Base-by-base conservation (phyloP, 2,797 vertebrate species). In the Cirrhinus mrigala region DNA sequence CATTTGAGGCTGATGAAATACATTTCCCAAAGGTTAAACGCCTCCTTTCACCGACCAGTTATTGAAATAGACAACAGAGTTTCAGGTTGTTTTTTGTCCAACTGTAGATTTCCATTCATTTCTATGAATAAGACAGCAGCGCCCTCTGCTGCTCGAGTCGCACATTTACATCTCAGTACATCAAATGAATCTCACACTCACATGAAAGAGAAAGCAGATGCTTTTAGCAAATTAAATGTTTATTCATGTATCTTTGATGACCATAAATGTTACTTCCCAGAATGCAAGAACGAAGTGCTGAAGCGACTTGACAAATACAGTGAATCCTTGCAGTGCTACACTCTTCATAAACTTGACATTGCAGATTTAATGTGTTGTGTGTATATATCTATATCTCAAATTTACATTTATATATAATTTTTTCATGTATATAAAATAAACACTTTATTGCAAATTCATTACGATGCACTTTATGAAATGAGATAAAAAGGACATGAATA, bases 201-300 rank as follows among this genome's bases (percentile, higher is more conserved):
- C 40, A 84, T 68, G 18, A 84, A 11, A 48, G 14, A 18, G 27
- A 20, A 29, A 37, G 1, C 74, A 11, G 18, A 29, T 12, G 29
- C 16, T 50, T 78, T 83, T 24, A 44, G 18, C 18, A 27, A 89
- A 88, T 87, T 90, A 94, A 91, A 94, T 95, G 92, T 94, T 93
- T 91, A 90, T 94, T 91, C 88, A 94, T 94, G 95, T 94, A 92
- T 95, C 91, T 90, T 86, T 89, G 91, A 91, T 92, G 85, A 91
- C 58, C 88, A 92, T 87, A 86, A 89, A 84, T 85, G 86, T 86
- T 93, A 90, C 87, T 88, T 91, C 89, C 15, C 86, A 85, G 89
- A 74, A 87, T 90, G 93, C 91, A 93, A 83, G 69, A 80, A 90
- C 91, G 91, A 88, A 94, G 91, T 90, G 91, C 84, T 91, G 84